phyloP scores from a whole-genome alignment of 1,140 invertebrate species.

The Camponotus floridanus region DNA sequence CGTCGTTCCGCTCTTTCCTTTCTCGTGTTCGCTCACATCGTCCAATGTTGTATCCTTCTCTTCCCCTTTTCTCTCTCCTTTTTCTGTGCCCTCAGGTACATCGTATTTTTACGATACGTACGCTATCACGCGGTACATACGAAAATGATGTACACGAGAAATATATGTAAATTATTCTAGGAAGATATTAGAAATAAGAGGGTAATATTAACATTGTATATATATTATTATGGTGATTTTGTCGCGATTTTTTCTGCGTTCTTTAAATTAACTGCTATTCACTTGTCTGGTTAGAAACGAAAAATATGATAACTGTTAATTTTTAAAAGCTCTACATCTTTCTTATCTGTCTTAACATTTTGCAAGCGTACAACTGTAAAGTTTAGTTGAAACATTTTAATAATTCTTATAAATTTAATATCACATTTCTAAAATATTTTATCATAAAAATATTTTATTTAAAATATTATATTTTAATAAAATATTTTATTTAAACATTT shows the following conservation, averaged over 20 bases:
- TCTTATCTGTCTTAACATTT: no score
- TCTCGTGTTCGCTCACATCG: slow-evolving; percentile 44
- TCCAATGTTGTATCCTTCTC: slow-evolving; percentile 63
- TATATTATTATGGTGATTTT: not conserved
- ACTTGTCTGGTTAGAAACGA: not conserved
- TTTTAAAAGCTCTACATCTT: no score
- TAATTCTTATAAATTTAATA: not conserved
- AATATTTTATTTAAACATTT: not conserved
- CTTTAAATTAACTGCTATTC: not conserved
- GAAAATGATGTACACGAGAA: slow-evolving; percentile 9
- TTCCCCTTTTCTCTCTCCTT: not conserved
- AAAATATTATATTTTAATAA: not conserved
- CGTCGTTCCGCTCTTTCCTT: slow-evolving; percentile 62
- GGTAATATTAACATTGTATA: not conserved
- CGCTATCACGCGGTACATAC: not conserved
- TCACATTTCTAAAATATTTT: not conserved
- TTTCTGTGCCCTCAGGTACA: not conserved
- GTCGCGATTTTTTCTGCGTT: not conserved
- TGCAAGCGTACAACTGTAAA: not conserved
- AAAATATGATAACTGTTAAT: not conserved
- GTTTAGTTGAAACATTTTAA: not conserved
- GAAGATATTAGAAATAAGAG: not conserved
- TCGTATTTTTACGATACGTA: slow-evolving; percentile 42
- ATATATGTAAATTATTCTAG: not conserved
- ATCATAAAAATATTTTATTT: not conserved